A percentile compares a stretch with the other conserved stretches of the same genome.
Evolutionary conservation across 1,140 invertebrate genomes (phyloP).

Genomic region (Harpegnathos saltator): DNA sequence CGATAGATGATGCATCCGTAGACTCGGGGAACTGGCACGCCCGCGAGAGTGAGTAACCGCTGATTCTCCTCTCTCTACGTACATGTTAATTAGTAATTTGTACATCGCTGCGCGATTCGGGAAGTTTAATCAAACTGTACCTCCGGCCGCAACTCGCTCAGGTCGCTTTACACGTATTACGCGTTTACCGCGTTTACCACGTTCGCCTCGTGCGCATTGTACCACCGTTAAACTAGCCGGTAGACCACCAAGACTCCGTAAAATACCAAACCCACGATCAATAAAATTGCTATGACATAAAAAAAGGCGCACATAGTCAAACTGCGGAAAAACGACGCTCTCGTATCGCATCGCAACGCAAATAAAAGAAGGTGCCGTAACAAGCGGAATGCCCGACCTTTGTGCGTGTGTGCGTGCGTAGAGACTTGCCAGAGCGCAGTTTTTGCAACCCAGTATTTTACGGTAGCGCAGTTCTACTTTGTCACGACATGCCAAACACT

Average conservation of each 20-base stretch:
- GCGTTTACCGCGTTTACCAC: background rate
- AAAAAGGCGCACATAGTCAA: conserved; percentile 61
- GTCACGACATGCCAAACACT: too few species aligned
- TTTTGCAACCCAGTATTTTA: too few species aligned
- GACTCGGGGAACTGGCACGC: conserved; percentile 25
- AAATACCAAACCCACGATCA: conserved; percentile 52
- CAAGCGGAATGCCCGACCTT: background rate
- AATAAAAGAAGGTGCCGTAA: conserved; percentile 44
- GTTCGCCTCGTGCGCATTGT: background rate
- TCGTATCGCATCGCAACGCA: background rate
- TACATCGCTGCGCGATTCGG: conserved; percentile 14
- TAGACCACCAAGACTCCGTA: conserved; percentile 49
- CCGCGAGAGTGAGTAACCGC: conserved; percentile 36
- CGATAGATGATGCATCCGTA: conserved; percentile 43
- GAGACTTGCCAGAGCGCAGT: too few species aligned
- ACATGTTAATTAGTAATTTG: conserved; percentile 46
- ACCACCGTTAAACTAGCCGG: conserved; percentile 31
- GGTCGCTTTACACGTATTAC: too few species aligned
- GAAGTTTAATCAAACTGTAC: conserved; percentile 47
- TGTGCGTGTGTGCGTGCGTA: too few species aligned
- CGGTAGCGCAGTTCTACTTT: too few species aligned
- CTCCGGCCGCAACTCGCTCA: conserved; percentile 9
- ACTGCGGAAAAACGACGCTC: background rate
- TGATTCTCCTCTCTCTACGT: background rate
- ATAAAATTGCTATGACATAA: conserved; percentile 42